phyloP scores from a whole-genome alignment of 2,113 vertebrate species.

The Halichoerus grypus region DNA sequence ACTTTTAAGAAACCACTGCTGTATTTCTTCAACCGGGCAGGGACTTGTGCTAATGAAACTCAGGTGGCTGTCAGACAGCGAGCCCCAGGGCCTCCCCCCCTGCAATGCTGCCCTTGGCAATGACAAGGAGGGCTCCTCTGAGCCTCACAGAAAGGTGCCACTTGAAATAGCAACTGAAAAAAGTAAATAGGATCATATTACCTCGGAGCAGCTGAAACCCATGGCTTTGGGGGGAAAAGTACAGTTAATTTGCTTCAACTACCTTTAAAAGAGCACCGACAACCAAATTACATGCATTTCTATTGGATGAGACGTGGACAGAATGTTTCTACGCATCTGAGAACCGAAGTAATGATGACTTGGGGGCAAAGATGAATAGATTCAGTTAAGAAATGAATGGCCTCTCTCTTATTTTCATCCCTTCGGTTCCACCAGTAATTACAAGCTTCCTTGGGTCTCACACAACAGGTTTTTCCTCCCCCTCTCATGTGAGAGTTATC shows the following conservation, averaged over 20 bases:
- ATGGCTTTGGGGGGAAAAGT: constrained; percentile 45
- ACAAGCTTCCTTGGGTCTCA: constrained; percentile 9
- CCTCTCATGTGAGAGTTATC: neutral
- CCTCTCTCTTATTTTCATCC: constrained; percentile 39
- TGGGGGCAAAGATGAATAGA: constrained; percentile 14
- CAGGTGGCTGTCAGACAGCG: constrained; percentile 57
- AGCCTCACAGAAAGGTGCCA: constrained; percentile 70
- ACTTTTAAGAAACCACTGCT: constrained; percentile 55
- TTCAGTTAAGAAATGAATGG: constrained; percentile 49
- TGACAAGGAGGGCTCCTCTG: constrained; percentile 34
- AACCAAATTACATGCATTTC: constrained; percentile 57
- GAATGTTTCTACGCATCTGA: neutral
- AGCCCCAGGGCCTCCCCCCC: neutral
- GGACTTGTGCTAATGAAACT: constrained; percentile 68
- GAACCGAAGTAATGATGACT: constrained; percentile 44
- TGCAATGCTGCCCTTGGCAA: neutral
- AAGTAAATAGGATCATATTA: constrained; percentile 68
- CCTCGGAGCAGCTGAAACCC: constrained; percentile 62
- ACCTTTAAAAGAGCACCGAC: constrained; percentile 55
- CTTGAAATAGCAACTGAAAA: constrained; percentile 68
- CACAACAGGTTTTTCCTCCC: neutral
- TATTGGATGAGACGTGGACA: neutral
- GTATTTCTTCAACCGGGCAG: constrained; percentile 61
- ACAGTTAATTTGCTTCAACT: constrained; percentile 40
- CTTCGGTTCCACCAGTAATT: neutral